Evolutionary conservation across 2,888 invertebrate species (phyloP).

Genomic region (Plutella xylostella): DNA sequence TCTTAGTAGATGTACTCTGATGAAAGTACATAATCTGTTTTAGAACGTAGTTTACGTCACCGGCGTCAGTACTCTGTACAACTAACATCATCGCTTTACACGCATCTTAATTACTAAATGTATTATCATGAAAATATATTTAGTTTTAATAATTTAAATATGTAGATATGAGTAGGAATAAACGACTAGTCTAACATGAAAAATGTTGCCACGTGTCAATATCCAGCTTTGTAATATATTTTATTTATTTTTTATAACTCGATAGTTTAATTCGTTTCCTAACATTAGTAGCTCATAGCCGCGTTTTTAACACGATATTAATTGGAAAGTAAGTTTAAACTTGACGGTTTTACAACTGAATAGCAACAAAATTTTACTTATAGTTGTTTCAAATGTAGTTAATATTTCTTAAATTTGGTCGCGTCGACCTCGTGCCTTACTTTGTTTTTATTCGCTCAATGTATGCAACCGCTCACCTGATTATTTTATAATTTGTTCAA

Average conservation of each 20-base stretch:
- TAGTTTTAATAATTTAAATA: constrained; percentile 25
- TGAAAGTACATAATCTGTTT: too few relatives aligned
- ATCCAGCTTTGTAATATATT: constrained; percentile 65
- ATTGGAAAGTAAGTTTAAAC: background rate
- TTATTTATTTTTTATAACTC: constrained; percentile 61
- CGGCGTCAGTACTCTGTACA: too few relatives aligned
- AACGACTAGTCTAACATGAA: constrained; percentile 64
- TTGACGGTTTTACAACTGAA: background rate
- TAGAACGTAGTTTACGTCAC: too few relatives aligned
- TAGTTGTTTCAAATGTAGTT: too few relatives aligned
- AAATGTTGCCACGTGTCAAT: constrained; percentile 64
- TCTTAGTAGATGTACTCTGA: too few relatives aligned
- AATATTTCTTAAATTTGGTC: too few relatives aligned
- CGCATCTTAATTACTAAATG: too few relatives aligned
- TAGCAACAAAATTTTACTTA: background rate
- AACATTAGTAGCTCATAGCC: constrained; percentile 37
- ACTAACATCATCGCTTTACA: too few relatives aligned
- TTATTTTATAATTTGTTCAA: constrained; percentile 19
- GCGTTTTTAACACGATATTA: background rate
- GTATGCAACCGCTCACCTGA: constrained; percentile 35
- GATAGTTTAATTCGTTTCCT: constrained; percentile 44
- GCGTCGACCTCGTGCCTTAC: constrained; percentile 54
- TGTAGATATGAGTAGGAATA: constrained; percentile 53
- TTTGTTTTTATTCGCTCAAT: constrained; percentile 54
- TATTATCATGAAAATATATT: background rate